Evolutionary conservation across 2,888 invertebrate species (phyloP), one percentile per base, ranked within the genome.

Genomic region (Catocala sponsa): DNA sequence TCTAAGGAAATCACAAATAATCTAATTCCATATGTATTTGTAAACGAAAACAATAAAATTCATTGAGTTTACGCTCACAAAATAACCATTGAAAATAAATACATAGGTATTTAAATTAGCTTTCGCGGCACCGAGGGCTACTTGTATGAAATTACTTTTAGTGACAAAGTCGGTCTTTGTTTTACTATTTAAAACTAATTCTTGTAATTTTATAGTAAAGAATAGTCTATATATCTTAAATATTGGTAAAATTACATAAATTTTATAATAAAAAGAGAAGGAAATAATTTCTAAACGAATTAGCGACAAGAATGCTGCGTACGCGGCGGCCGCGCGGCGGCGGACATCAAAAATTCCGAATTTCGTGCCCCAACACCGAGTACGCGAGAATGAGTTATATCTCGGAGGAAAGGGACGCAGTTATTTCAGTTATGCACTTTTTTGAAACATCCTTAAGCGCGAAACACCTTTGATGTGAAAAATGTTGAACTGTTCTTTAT

Each of bases 341-440:
- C 78, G 66, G 68, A 80, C 80, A 80, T 80, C 83, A 83, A 83
- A 82, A 80, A 86, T 82, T 83, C 81, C 83, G 70, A 85, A 83
- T 83, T 85, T 85, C 77, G 78, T 75, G 73, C 78, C 81, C 63
- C 83, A 76, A 72, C 79, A 74, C 72, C 41, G 79, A 80, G 82
- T 86, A 85, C 88, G 88, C 82, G 76, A 72, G 83, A 82, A 84
- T 86, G 85, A 88, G 78, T 88, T 88, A 87, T 81, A 71, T 58
- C 52, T 50, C 62, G 48, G 32, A 52, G 55, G 48, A 53, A 48
- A 51, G 6, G 42, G 56, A 42, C 67, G 49, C 51, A 10, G 57
- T 48, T 59, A 76, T 77, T 63, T 74, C 53, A 71, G 64, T 56
- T 66, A 76, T 73, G 75, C 63, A 41, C 64, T 67, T 76, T 69